Evolutionary conservation across 23 tunicate species (phyloP).

Genomic region (Styela plicata): DNA sequence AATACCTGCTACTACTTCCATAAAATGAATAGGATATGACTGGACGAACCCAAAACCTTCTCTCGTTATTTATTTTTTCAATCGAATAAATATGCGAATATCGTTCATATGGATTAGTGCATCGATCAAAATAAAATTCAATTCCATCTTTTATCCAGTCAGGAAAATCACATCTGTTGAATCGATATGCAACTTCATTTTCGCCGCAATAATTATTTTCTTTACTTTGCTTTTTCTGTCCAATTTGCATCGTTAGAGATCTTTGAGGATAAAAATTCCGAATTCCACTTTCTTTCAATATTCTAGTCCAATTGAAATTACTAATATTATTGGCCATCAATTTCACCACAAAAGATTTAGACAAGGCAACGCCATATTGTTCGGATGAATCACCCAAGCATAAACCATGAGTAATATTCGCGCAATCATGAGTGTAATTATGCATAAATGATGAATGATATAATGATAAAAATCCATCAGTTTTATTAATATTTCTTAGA

Average conservation of each 20-base stretch:
- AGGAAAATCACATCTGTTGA: slow-evolving; percentile 5
- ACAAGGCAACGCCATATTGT: slow-evolving; percentile 1
- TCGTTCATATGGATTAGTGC: slow-evolving; percentile 3
- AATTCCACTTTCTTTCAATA: background rate
- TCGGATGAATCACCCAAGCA: background rate
- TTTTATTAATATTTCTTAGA: background rate
- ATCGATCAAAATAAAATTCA: slow-evolving; percentile 23
- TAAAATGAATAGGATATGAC: slow-evolving; percentile 8
- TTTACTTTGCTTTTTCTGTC: slow-evolving; percentile 1
- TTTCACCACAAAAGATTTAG: background rate
- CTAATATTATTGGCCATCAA: background rate
- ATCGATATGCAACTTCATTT: slow-evolving; percentile 17
- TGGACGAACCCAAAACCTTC: slow-evolving; percentile 8
- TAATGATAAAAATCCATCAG: slow-evolving; percentile 7
- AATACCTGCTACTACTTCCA: background rate
- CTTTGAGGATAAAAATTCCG: background rate
- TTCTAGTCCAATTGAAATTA: background rate
- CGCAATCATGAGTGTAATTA: slow-evolving; percentile 4
- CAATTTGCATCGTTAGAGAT: slow-evolving; percentile 13
- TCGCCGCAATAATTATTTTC: slow-evolving; percentile 21
- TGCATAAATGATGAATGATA: slow-evolving; percentile 18
- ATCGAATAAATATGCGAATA: background rate
- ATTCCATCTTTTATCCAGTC: slow-evolving; percentile 17
- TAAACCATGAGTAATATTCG: background rate
- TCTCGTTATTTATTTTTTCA: background rate